A percentile compares a stretch with the other conserved stretches of the same genome.
phyloP scores from a whole-genome alignment of 2,888 invertebrate species.

The Patella pellucida region DNA sequence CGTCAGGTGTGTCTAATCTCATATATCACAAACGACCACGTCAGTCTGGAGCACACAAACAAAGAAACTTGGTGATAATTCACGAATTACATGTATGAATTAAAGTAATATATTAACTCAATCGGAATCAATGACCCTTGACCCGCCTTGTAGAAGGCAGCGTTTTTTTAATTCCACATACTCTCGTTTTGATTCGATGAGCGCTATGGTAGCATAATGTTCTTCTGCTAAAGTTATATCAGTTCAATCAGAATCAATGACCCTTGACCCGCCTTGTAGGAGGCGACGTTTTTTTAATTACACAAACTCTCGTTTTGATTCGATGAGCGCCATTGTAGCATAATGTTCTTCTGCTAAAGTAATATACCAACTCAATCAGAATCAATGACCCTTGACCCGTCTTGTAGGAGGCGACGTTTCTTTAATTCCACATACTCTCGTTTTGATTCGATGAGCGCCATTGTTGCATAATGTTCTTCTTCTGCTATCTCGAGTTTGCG shows the following conservation, averaged over 20 bases:
- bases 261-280: background rate
- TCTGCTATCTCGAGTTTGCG: background rate
- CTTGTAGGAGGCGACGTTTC: background rate
- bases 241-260: no score
- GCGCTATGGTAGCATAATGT: background rate
- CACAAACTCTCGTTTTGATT: background rate
- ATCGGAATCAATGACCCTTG: no score
- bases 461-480: background rate
- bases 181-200: background rate
- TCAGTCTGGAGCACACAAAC: no score
- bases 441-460: background rate
- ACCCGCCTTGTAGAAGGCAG: background rate
- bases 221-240: background rate
- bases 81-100: no score
- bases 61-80: no score
- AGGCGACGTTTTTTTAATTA: background rate
- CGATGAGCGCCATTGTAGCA: background rate
- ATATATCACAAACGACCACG: no score
- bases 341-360: constrained; percentile 2
- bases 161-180: background rate
- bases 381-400: no score
- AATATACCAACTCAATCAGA: no score
- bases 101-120: no score
- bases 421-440: background rate
- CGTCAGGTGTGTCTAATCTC: no score